These are phyloP conservation scores for Coreoperca whiteheadi DNA, from an alignment of 2,113 vertebrate species.

Conservation along the genomic window DNA sequence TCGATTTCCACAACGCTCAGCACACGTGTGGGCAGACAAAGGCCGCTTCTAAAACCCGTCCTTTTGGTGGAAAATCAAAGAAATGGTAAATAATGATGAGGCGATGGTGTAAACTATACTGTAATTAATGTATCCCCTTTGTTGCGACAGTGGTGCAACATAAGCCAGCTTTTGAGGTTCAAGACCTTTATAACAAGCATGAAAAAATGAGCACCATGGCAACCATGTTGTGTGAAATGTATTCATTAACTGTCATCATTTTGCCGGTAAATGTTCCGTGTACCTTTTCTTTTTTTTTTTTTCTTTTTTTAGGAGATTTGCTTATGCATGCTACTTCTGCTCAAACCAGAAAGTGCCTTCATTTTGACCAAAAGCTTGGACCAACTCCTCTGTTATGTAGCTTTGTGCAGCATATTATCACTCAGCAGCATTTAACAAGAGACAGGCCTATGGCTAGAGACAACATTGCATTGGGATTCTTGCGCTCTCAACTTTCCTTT, in stretches of 20 bases:
- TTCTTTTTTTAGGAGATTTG: too few relatives aligned
- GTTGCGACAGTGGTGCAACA: slow-evolving; percentile 16
- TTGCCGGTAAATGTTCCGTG: not conserved
- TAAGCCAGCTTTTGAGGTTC: slow-evolving; percentile 1
- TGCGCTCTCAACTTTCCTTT: not conserved
- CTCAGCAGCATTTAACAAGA: not conserved
- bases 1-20: not conserved
- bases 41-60: not conserved
- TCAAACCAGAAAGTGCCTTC: not conserved
- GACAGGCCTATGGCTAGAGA: not conserved
- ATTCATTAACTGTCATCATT: not conserved
- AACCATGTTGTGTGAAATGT: slow-evolving; percentile 23
- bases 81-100: not conserved
- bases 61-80: not conserved
- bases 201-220: slow-evolving; percentile 7
- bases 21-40: not conserved
- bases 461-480: not conserved
- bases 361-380: not conserved
- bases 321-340: too few relatives aligned
- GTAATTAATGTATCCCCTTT: not conserved
- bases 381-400: not conserved
- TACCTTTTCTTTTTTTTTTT: too few relatives aligned
- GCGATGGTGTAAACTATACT: not conserved
- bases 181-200: slow-evolving; percentile 15
- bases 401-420: not conserved